Conservation (phyloP, 2,797 vertebrate species). For the Tragopan temminckii region DNA sequence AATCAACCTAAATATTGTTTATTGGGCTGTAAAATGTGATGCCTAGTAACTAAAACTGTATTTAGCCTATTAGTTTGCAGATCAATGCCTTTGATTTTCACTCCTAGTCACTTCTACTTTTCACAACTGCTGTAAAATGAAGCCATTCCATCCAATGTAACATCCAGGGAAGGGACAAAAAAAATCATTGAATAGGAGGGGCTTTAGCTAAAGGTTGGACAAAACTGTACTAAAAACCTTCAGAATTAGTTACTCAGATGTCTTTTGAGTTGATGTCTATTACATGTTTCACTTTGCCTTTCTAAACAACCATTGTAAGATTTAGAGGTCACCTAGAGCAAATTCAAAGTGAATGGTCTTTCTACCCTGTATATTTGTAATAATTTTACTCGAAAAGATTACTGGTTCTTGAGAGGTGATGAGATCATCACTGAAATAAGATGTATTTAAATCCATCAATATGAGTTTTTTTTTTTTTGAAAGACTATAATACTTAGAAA, state of each 20-base stretch:
- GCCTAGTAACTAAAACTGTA: neutral
- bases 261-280: slow-evolving; percentile 9
- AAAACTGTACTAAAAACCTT: neutral
- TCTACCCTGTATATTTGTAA: neutral
- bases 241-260: neutral
- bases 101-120: neutral
- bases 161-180: neutral
- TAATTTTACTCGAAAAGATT: neutral
- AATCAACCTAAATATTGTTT: neutral
- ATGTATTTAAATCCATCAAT: neutral
- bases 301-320: neutral
- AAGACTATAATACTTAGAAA: neutral
- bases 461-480: neutral
- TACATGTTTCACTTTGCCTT: slow-evolving; percentile 5
- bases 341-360: slow-evolving; percentile 32
- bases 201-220: slow-evolving; percentile 51
- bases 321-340: neutral
- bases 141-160: neutral
- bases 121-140: neutral
- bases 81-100: slow-evolving; percentile 10
- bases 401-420: neutral
- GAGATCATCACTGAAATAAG: neutral
- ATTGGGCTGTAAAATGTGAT: neutral
- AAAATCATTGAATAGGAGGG: neutral
- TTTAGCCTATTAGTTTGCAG: neutral